phyloP scores from a whole-genome alignment of 1,140 invertebrate genomes.

The Tachypleus tridentatus region DNA sequence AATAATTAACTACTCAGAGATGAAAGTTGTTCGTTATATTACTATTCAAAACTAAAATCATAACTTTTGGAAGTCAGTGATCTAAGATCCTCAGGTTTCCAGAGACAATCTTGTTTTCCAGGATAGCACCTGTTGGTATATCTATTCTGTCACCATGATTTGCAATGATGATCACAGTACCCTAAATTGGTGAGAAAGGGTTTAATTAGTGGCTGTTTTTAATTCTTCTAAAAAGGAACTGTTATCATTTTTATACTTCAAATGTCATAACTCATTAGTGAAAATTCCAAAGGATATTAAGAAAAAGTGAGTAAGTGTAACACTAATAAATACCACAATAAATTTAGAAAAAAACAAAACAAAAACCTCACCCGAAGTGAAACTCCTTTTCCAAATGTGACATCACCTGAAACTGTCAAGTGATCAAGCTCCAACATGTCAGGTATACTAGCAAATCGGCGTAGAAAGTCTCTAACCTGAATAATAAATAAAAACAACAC shows the following conservation, averaged over 20 bases:
- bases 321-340: too few species aligned
- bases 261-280: too few species aligned
- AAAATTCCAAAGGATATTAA: too few species aligned
- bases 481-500: too few species aligned
- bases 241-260: too few species aligned
- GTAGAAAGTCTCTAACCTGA: constrained; percentile 63
- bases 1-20: too few species aligned
- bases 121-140: constrained; percentile 85
- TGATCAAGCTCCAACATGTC: constrained; percentile 96
- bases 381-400: constrained; percentile 93
- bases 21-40: too few species aligned
- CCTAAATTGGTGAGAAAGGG: constrained; percentile 8
- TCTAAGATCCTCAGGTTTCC: constrained; percentile 97
- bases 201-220: too few species aligned
- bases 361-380: constrained; percentile 64
- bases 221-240: too few species aligned
- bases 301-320: too few species aligned
- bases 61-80: constrained; percentile 50
- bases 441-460: constrained; percentile 88
- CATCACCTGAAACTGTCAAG: constrained; percentile 97
- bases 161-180: constrained; percentile 97
- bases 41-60: too few species aligned
- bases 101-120: constrained; percentile 99
- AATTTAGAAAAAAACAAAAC: too few species aligned
- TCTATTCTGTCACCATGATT: constrained; percentile 99